Base-by-base conservation (phyloP, 2,113 vertebrate species). In the Ammospiza nelsoni region DNA sequence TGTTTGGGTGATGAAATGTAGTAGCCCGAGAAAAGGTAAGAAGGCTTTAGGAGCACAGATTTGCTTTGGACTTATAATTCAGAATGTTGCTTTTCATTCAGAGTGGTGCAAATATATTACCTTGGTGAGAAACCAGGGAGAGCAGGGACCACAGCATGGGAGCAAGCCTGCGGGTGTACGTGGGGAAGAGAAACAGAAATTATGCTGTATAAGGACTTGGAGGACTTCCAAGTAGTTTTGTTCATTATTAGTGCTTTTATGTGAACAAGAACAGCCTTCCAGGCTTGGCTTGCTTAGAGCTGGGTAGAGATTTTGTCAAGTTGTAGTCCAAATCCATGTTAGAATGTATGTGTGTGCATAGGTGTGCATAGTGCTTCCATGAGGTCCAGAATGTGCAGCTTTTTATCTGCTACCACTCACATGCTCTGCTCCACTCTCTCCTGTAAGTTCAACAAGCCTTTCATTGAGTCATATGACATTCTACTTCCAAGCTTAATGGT, bases 221-320 rank as follows among this genome's bases (percentile, higher is more conserved):
- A 94, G 22, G n/a, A 23, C 23, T 72, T 95, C 96, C 97, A 98
- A 41, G 28, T 75, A 95, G 89, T 97, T 98, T 96, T 97, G 95
- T 94, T 96, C 91, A 62, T 97, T 95, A 97, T 98, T 97, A 89
- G 93, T 96, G 91, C 94, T 97, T 98, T 97, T 97, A 97, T 97
- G 85, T 90, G 97, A 95, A 97, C 96, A 75, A 86, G 89, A 96
- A 96, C 94, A 96, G 88, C 67, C 87, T 96, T 97, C 97, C 95
- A 97, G 96, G 75, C 65, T 91, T 71, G 77, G 46, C 44, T 97
- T 97, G 86, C 91, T 94, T 96, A 93, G 94, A 95, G 78, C 68
- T 28, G 29, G 93, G 94, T 90, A 61, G 72, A 80, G 87, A 85
- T 96, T 94, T 97, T 89, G 63, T 77, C 78, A 77, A 90, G 46